phyloP scores from a whole-genome alignment of 2,797 vertebrate genomes.

The Pipistrellus pipistrellus region DNA sequence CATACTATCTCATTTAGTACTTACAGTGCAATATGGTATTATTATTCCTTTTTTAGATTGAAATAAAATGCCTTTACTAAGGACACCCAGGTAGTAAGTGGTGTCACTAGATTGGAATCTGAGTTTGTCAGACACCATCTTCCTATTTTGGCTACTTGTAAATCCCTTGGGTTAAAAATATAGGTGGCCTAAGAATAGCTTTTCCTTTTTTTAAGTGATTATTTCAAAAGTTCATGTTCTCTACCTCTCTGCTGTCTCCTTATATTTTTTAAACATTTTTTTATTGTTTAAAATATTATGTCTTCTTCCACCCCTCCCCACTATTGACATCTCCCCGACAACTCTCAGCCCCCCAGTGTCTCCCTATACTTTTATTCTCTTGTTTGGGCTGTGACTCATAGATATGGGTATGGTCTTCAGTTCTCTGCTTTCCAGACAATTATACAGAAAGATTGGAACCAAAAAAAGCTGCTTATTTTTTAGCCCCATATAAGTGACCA shows the following conservation, averaged over 20 bases:
- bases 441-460: not conserved
- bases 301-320: too few species aligned
- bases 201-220: not conserved
- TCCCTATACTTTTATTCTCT: conserved; percentile 17
- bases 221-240: not conserved
- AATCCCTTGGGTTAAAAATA: not conserved
- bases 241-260: not conserved
- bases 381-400: not conserved
- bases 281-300: too few species aligned
- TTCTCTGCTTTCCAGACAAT: not conserved
- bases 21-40: not conserved
- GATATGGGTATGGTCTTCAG: not conserved
- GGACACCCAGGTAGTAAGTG: not conserved
- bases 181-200: not conserved
- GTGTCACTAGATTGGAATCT: not conserved
- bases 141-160: not conserved
- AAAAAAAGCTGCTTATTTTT: not conserved
- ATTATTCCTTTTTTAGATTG: not conserved
- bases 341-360: not conserved
- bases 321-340: too few species aligned
- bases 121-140: not conserved
- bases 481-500: not conserved
- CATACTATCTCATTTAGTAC: not conserved
- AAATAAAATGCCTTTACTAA: not conserved
- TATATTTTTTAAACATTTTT: not conserved